Base-by-base conservation (phyloP, 2,888 invertebrate genomes). In the Netelia virgata region DNA sequence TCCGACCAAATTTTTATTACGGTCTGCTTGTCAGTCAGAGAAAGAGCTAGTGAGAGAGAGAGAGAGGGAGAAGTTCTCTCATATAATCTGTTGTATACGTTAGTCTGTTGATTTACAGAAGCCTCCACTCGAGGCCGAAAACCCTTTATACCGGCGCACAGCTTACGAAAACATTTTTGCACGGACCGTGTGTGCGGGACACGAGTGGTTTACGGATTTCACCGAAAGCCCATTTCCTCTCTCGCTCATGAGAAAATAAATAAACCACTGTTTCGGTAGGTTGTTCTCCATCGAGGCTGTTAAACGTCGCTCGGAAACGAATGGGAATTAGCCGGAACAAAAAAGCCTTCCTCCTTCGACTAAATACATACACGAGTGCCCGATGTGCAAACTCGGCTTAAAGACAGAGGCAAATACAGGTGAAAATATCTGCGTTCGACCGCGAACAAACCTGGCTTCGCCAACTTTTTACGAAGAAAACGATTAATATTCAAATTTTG, bases 241-340 rank as follows among this genome's bases (percentile, higher is more conserved):
- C 83, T 66, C 74, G 18, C 43, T 47, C 55, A 69, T 76, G 61
- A 36, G 63, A 87, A 87, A 86, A 88, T 86, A 88, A 90, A 88
- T 86, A 88, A 87, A 82, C 84, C 77, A 64, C 83, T 82, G 77
- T 77, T 79, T 85, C 83, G 78, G 85, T 87, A 86, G 36, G 84
- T 84, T 81, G 84, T 81, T 73, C 50, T 53, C 41, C 69, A 74
- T 78, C 81, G 74, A 84, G 78, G 84, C 84, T 82, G 82, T 23
- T 84, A 78, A 82, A 84, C 74, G 77, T 59, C 50, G 64, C 47
- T 82, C 64, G 83, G 70, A 36, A 81, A 82, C 85, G 79, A 90
- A 85, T 61, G 41, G 86, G 90, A 91, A 91, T 91, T 91, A 91
- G 90, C 88, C 85, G 88, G 88, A 90, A 90, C 90, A 88, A 89